Evolutionary conservation across 2,797 vertebrate genomes (phyloP).

Genomic region (Parauchenoglanis punctatus): DNA sequence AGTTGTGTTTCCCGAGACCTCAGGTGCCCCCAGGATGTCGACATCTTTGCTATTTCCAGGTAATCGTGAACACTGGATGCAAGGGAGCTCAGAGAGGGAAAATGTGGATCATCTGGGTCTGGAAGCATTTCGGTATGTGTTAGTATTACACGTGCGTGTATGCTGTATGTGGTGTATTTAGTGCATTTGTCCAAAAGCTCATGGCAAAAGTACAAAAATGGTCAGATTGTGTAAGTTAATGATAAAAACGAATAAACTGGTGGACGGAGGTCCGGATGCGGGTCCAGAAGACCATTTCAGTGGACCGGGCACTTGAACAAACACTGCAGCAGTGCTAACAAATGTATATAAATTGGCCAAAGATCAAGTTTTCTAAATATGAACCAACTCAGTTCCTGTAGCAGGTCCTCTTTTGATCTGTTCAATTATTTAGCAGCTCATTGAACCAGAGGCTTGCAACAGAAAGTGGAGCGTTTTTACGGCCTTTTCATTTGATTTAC

Average conservation of each 20-base stretch:
- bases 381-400: neutral
- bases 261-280: neutral
- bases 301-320: neutral
- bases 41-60: neutral
- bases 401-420: neutral
- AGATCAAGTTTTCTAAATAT: neutral
- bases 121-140: neutral
- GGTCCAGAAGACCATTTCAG: neutral
- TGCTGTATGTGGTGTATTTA: too few relatives aligned
- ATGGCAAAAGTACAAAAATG: neutral
- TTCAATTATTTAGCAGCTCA: neutral
- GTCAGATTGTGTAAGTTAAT: neutral
- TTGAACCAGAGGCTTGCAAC: neutral
- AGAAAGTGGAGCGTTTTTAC: neutral
- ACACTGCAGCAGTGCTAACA: neutral
- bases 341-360: neutral
- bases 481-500: neutral
- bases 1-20: neutral
- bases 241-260: neutral
- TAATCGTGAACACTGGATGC: neutral
- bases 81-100: neutral
- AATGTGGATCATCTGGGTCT: neutral
- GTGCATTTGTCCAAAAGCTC: neutral
- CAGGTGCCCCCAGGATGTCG: neutral
- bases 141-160: neutral